phyloP scores from a whole-genome alignment of 2,797 vertebrate species.

The Enteromius viviparus region DNA sequence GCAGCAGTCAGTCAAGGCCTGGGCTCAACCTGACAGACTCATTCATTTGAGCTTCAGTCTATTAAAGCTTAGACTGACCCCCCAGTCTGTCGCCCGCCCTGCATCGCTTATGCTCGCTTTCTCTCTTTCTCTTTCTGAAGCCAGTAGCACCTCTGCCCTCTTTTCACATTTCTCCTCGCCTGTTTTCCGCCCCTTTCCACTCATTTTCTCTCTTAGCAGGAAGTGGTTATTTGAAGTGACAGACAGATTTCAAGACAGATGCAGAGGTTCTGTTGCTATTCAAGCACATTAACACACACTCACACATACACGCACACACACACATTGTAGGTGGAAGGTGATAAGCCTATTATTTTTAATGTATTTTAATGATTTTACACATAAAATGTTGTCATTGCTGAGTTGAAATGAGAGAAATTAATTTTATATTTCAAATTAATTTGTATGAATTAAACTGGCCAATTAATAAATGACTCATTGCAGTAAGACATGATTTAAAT shows the following conservation, averaged over 20 bases:
- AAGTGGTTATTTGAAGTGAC: conserved; percentile 39
- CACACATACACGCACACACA: not conserved
- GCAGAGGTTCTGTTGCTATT: conserved; percentile 1
- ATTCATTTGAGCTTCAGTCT: conserved; percentile 58
- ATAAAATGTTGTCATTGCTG: too few relatives aligned
- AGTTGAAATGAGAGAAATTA: too few relatives aligned
- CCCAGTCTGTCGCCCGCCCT: not conserved
- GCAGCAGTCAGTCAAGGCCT: conserved; percentile 58
- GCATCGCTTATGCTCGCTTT: not conserved
- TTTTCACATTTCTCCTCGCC: conserved; percentile 14
- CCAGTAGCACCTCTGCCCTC: conserved; percentile 7
- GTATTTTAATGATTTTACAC: not conserved
- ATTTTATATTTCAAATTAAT: too few relatives aligned
- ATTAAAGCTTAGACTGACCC: conserved; percentile 52
- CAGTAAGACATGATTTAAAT: not conserved
- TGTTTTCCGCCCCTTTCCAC: not conserved
- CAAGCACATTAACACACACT: not conserved
- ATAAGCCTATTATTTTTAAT: not conserved
- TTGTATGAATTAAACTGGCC: too few relatives aligned
- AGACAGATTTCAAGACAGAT: conserved; percentile 33
- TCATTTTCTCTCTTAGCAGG: conserved; percentile 29
- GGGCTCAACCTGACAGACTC: conserved; percentile 57
- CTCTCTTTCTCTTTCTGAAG: not conserved
- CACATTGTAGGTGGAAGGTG: not conserved
- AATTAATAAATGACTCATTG: too few relatives aligned